A percentile compares a stretch with the other conserved stretches of the same genome.
Conservation (phyloP, 2,888 invertebrate species). For the Pemphredon lugubris region DNA sequence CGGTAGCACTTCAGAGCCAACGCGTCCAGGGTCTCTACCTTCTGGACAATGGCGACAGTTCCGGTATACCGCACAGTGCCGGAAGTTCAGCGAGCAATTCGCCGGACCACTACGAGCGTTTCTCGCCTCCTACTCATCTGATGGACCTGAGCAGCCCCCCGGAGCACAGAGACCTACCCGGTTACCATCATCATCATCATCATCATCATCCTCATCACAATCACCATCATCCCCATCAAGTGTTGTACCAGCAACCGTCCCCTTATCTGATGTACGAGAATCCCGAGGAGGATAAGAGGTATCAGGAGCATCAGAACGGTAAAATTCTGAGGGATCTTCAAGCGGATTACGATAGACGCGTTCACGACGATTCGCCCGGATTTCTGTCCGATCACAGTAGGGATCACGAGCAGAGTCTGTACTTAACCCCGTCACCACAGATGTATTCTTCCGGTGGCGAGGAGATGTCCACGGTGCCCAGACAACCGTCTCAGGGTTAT, state of each 20-base stretch:
- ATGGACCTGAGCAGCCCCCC: slow-evolving; percentile 74
- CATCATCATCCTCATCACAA: slow-evolving; percentile 49
- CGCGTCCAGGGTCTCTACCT: slow-evolving; percentile 62
- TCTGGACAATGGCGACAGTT: slow-evolving; percentile 68
- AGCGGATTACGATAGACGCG: slow-evolving; percentile 62
- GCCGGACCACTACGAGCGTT: slow-evolving; percentile 72
- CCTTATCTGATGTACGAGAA: slow-evolving; percentile 66
- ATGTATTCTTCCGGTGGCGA: slow-evolving; percentile 67
- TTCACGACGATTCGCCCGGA: slow-evolving; percentile 67
- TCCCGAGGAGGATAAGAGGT: slow-evolving; percentile 61
- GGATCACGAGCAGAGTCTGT: slow-evolving; percentile 71
- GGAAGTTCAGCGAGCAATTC: slow-evolving; percentile 77
- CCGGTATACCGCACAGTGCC: slow-evolving; percentile 74
- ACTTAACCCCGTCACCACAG: slow-evolving; percentile 65
- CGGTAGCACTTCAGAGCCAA: slow-evolving; percentile 62
- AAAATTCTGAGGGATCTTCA: slow-evolving; percentile 64
- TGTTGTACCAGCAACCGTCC: slow-evolving; percentile 39
- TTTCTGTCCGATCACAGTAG: slow-evolving; percentile 73
- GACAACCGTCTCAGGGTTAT: slow-evolving; percentile 31
- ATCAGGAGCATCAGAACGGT: slow-evolving; percentile 40
- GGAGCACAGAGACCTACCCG: slow-evolving; percentile 62
- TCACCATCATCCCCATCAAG: slow-evolving; percentile 56
- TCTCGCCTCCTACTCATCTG: slow-evolving; percentile 72
- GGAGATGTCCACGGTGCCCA: slow-evolving; percentile 47
- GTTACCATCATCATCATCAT: slow-evolving; percentile 53